phyloP scores from a whole-genome alignment of 1,140 invertebrate species.

The Cotesia vestalis region DNA sequence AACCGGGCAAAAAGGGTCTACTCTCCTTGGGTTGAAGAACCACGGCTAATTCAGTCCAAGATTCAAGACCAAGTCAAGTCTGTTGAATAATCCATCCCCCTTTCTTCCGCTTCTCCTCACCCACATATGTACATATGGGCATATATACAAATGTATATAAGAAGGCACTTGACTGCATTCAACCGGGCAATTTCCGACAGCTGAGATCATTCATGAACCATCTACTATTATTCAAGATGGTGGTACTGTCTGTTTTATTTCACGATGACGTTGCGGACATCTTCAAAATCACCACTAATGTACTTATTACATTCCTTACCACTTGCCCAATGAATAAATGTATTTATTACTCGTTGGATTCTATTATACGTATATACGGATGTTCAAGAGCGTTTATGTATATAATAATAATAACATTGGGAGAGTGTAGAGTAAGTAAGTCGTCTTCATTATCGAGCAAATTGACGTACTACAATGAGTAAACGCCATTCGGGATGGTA shows the following conservation, averaged over 20 bases:
- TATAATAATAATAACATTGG: not conserved
- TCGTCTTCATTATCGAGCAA: not conserved
- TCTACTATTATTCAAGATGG: slow-evolving; percentile 23
- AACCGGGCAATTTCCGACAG: slow-evolving; percentile 36
- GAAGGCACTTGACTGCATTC: slow-evolving; percentile 30
- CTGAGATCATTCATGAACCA: slow-evolving; percentile 36
- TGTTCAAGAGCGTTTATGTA: not conserved
- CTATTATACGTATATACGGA: not conserved
- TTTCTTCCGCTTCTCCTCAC: not conserved
- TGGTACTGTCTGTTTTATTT: no score
- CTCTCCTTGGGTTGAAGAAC: no score
- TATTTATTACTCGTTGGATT: not conserved
- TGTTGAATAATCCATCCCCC: slow-evolving; percentile 31
- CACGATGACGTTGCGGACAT: slow-evolving; percentile 5
- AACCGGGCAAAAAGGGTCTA: no score
- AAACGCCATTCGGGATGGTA: not conserved
- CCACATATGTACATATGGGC: no score
- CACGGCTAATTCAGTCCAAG: slow-evolving; percentile 28
- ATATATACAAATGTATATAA: not conserved
- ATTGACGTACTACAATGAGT: no score
- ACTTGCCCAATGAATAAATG: not conserved
- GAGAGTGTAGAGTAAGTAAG: not conserved
- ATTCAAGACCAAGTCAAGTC: not conserved
- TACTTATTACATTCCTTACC: not conserved
- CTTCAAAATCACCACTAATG: not conserved